Base-by-base conservation (phyloP, 2,113 vertebrate species). In the Aphyosemion australe region DNA sequence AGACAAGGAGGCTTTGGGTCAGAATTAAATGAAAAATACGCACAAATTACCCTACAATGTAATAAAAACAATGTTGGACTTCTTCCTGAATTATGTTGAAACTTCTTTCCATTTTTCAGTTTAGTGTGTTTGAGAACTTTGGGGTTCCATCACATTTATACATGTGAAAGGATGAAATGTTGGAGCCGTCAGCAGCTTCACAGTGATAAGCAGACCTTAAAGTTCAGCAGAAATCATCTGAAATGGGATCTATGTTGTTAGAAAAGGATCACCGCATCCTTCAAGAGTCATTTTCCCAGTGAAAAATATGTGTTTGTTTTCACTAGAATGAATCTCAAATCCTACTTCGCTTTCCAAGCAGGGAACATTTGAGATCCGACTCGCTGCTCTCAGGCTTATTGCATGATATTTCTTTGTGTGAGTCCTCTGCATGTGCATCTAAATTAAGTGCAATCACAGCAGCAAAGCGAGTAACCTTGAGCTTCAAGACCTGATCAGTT, bases 391-490 rank as follows among this genome's bases (percentile, higher is more conserved):
- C 34, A 50, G 41, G 34, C 60, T 54, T 65, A 49, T 49, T 69
- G 61, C 69, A 53, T 42, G 20, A 34, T 43, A 50, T 73, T 66
- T 20, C 50, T 32, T 56, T 39, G n/a, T 6, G 34, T 46, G 43
- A 41, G 41, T 62, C 11, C 14, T 14, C 26, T 9, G n/a, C 57
- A 20, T 37, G 34, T n/a, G 65, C 43, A 15, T 67, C 58, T 5
- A 19, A 84, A 73, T 79, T 62, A 80, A 71, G 73, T 48, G 59
- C 66, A 77, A 80, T 86, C 79, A 52, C 47, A 3, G 67, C 65
- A 42, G 76, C 47, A 56, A 69, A 58, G 61, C 43, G 39, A 15
- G 67, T 26, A 58, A 68, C 81, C 72, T 66, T 68, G 69, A 79
- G 80, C 81, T 77, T 71, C 61, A 42, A 42, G 64, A 63, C 43